Evolutionary conservation across 2,113 vertebrate species (phyloP), one percentile per base, ranked within the genome.

Genomic region (cattle (Bos taurus)): DNA sequence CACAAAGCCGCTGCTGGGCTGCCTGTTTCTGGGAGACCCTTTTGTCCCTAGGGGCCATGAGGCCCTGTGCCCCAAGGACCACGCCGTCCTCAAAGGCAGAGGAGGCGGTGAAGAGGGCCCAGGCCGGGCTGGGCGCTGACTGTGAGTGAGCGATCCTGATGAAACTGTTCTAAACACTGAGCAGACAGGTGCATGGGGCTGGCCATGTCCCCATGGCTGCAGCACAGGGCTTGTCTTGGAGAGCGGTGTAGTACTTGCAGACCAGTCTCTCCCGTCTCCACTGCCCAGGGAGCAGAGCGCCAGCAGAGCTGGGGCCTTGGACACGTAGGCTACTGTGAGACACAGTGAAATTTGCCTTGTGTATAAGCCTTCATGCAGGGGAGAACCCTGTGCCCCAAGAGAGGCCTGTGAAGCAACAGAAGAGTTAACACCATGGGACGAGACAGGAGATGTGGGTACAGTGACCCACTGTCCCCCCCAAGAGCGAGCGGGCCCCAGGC

Each of bases 331-430:
- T 21, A 3, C 2, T 7, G 36, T 82, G 43, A n/a, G 15, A 21
- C 13, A 21, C 2, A 3, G 23, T 6, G 2, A 28, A 6, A 2
- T 67, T 21, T 1, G 25, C 62, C 15, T 77, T 9, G 0, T 5
- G 8, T 23, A 1, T 33, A 13, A 64, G 54, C 54, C 46, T 21
- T 74, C 40, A 3, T 0, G 33, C 3, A 40, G 21, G 1, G 23
- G 3, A 33, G 84, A 59, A 52, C 80, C 30, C 4, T 19, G 3
- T 7, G 57, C 21, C 14, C 50, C 43, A 17, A 17, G 59, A 26
- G 67, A 81, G 81, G 26, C 46, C 67, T 3, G 1, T 28, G 28
- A 15, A 67, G 57, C 54, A 7, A 33, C 77, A 28, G 54, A 46
- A 9, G 6, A 2, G 8, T 15, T 12, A 77, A 12, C 19, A 48